Conservation (phyloP, 2,888 invertebrate species). For the Athrips mouffetella region DNA sequence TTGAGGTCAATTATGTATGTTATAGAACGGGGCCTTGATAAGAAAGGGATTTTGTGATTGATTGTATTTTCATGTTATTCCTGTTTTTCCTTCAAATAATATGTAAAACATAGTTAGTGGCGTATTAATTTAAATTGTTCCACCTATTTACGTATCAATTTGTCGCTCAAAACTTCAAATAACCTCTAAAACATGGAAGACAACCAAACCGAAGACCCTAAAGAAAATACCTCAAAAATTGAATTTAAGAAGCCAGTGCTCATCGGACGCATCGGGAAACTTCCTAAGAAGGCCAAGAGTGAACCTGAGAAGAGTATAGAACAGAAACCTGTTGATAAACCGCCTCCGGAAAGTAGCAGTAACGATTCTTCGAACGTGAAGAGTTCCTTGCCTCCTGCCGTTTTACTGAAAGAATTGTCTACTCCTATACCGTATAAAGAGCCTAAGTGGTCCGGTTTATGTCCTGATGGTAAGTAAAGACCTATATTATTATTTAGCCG, state of each 20-base stretch:
- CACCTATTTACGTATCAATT: no score
- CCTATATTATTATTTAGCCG: background rate
- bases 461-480: conserved; percentile 66
- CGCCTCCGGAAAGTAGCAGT: background rate
- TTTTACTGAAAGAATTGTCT: conserved; percentile 52
- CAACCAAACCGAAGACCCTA: conserved; percentile 26
- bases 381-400: conserved; percentile 45
- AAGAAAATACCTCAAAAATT: conserved; percentile 32
- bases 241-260: conserved; percentile 77
- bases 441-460: conserved; percentile 89
- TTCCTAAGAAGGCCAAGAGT: conserved; percentile 62
- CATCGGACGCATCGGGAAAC: conserved; percentile 72
- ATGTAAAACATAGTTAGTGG: no score
- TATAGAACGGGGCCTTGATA: no score
- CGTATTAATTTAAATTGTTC: no score
- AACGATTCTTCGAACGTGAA: conserved; percentile 27
- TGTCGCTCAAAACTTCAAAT: background rate
- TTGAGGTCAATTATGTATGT: no score
- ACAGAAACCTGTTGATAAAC: conserved; percentile 27
- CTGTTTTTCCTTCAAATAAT: no score
- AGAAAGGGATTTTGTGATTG: no score
- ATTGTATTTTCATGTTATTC: no score
- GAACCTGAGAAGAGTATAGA: conserved; percentile 35
- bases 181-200: conserved; percentile 7
- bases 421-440: conserved; percentile 83